Conservation (phyloP, 1,140 invertebrate species). For the Pissodes strobi region DNA sequence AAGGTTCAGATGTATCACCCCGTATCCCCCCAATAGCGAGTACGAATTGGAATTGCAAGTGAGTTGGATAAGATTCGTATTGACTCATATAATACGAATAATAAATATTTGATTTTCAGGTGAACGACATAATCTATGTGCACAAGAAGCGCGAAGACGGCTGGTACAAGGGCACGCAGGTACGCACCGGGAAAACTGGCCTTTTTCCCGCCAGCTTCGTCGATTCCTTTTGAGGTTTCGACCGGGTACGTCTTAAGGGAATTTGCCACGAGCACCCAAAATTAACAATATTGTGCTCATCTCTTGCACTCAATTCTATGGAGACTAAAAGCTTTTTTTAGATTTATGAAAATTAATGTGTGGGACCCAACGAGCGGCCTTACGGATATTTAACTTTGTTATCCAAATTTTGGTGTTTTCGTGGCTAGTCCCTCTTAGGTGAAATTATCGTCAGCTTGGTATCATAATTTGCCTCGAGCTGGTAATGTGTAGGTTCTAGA, state of each 20-base stretch:
- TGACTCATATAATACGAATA: neutral
- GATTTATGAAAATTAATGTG: too few relatives aligned
- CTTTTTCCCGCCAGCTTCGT: conserved; percentile 95
- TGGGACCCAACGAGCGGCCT: too few relatives aligned
- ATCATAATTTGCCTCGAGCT: too few relatives aligned
- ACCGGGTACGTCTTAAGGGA: neutral
- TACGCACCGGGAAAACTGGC: conserved; percentile 87
- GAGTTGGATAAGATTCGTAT: neutral
- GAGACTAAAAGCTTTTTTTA: too few relatives aligned
- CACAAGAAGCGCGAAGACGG: conserved; percentile 92
- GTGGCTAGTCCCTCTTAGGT: too few relatives aligned
- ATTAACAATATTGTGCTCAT: too few relatives aligned
- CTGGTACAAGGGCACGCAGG: conserved; percentile 92
- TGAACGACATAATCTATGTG: conserved; percentile 90
- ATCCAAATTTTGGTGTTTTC: too few relatives aligned
- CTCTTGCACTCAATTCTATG: too few relatives aligned
- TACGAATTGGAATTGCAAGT: conserved; percentile 83
- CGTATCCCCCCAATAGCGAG: conserved; percentile 94
- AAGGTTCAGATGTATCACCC: conserved; percentile 86
- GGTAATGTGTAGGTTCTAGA: too few relatives aligned
- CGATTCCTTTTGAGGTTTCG: conserved; percentile 66
- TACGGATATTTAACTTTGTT: too few relatives aligned
- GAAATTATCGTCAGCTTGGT: too few relatives aligned
- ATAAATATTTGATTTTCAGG: conserved; percentile 37
- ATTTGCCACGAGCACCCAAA: too few relatives aligned